Base-by-base conservation (phyloP, 2,888 invertebrate species). In the Diloba caeruleocephala region DNA sequence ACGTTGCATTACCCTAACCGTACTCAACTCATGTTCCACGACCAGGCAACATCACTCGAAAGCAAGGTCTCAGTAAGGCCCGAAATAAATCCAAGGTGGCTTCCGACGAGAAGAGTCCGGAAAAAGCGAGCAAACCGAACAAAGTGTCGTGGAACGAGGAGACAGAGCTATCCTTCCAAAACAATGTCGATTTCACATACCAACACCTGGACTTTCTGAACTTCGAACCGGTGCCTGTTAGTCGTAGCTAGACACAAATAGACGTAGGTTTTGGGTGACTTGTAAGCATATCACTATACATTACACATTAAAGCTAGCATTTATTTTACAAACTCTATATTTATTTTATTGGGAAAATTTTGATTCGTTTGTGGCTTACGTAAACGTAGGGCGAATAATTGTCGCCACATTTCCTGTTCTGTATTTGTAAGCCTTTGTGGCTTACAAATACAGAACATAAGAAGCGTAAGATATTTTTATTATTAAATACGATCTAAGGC, bases 201-300 rank as follows among this genome's bases (percentile, higher is more conserved):
- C 88, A 88, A 33, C 87, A 90, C 59, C 50, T 90, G 88, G 92
- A 93, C 71, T 88, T 85, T 58, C 51, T 82, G 67, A 87, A 89
- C 72, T 92, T 90, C 79, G 84, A 92, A 69, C 87, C 91, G 6
- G 74, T 87, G 77, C 90, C 92, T 78, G 93, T 94, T 90, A 91
- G 90, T 90, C 71, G 59, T 71, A 62, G 70, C 42, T 41, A 52
- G 59, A 71, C 36, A 45, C 33, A 43, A 28, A 50, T 64, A 54
- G 54, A 53, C 19, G 37, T 56, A 56, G 55, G 55, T 42, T 48
- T 38, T 57, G 71, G 71, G 61, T 44, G 46, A 64, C 51, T 72
- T 67, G 43, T 72, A 72, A 72, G 72, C 74, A 67, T 62, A 60
- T 72, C 74, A 67, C 66, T 63, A 52, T 12, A 13, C 38, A 1